A percentile compares a stretch with the other conserved stretches of the same genome.
These are phyloP conservation scores for Microctonus brassicae DNA, from an alignment of 2,888 invertebrate species.

Conservation along the genomic window DNA sequence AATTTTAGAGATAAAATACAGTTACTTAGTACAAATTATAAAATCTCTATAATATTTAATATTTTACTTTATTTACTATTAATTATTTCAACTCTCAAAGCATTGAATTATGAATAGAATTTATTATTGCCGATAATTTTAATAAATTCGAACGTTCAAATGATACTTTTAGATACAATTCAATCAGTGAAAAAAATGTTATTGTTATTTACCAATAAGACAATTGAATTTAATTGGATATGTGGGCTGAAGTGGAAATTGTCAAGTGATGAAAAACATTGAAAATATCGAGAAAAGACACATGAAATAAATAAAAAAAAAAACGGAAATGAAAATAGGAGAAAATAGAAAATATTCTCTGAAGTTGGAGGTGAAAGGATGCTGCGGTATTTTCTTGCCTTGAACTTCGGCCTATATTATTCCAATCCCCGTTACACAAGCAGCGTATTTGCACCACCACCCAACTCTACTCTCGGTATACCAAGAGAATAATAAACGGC, in stretches of 20 bases:
- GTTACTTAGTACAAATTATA: background rate
- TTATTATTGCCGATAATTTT: background rate
- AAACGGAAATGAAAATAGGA: constrained; percentile 27
- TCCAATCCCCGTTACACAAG: constrained; percentile 24
- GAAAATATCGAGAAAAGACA: constrained; percentile 21
- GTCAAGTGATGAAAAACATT: background rate
- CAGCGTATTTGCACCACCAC: constrained; percentile 1
- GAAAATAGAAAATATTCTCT: constrained; percentile 13
- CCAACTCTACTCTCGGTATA: background rate
- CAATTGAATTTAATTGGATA: background rate
- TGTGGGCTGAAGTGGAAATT: constrained; percentile 1
- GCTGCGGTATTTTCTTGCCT: constrained; percentile 20
- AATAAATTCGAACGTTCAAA: background rate
- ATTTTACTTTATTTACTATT: background rate
- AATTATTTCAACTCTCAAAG: too few relatives aligned
- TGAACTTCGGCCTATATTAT: constrained; percentile 34
- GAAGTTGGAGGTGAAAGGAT: background rate
- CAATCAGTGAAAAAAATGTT: background rate
- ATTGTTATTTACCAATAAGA: background rate
- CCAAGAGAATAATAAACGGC: constrained; percentile 36
- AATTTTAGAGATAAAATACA: background rate
- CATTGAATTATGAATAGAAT: too few relatives aligned
- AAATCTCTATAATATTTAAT: background rate
- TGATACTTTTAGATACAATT: too few relatives aligned
- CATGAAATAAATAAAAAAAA: constrained; percentile 5